Evolutionary conservation across 92 coral and sea anemone species (phyloP).

Genomic region (Porites lobata): DNA sequence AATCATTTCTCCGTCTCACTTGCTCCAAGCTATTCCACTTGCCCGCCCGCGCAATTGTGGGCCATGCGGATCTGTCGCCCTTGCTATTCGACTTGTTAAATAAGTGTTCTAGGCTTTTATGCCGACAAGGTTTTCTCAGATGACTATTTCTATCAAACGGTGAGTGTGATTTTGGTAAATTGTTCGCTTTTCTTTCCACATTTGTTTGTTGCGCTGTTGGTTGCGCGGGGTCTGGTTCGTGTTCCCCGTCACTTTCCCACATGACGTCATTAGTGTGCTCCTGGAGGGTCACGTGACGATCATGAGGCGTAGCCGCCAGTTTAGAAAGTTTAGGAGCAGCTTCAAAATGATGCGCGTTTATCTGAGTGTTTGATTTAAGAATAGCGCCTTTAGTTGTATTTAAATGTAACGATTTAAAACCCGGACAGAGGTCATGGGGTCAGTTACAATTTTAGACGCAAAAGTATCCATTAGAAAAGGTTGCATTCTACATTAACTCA

Average conservation of each 20-base stretch:
- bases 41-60: slow-evolving; percentile 77
- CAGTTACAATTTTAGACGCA: not conserved
- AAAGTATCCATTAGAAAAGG: not conserved
- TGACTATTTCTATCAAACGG: slow-evolving; percentile 83
- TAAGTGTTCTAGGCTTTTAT: slow-evolving; percentile 80
- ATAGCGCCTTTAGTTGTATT: not conserved
- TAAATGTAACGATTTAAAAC: not conserved
- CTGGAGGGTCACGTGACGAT: slow-evolving; percentile 77
- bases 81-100: slow-evolving; percentile 59
- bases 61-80: slow-evolving; percentile 73
- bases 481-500: too few species aligned
- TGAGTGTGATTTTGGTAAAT: slow-evolving; percentile 13
- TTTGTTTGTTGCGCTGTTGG: slow-evolving; percentile 24
- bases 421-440: not conserved
- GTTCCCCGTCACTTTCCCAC: slow-evolving; percentile 87
- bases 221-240: slow-evolving; percentile 69
- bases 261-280: slow-evolving; percentile 77
- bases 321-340: slow-evolving; percentile 72
- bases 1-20: slow-evolving; percentile 72
- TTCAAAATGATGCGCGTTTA: slow-evolving; percentile 71
- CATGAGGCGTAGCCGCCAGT: slow-evolving; percentile 78
- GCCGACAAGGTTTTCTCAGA: slow-evolving; percentile 75
- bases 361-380: slow-evolving; percentile 32
- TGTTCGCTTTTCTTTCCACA: slow-evolving; percentile 39
- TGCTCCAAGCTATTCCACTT: slow-evolving; percentile 95